Base-by-base conservation (phyloP, 2,888 invertebrate genomes). In the Eupithecia exiguata region DNA sequence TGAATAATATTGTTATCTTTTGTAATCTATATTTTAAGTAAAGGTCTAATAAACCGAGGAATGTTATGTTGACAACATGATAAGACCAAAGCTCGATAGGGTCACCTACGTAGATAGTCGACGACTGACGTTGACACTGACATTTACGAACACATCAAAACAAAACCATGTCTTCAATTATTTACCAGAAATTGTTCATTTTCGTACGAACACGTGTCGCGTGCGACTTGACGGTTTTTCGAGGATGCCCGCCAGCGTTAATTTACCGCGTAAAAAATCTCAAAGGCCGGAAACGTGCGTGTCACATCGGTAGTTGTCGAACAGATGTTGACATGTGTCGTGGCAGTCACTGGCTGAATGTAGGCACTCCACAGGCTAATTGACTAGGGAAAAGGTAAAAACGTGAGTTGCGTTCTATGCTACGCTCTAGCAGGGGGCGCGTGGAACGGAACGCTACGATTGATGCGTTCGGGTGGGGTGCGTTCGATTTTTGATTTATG, bases 301-400 rank as follows among this genome's bases (percentile, higher is more conserved):
- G 89, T 88, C 88, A 84, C 89, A 90, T 88, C 88, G 91, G 89
- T 88, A 89, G 88, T 89, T 85, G 88, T 89, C 87, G 90, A 93
- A 92, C 94, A 93, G 90, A 93, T 94, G 93, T 92, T 91, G 91
- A 93, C 93, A 93, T 92, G 89, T 92, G 93, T 91, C 90, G 88
- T 78, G 63, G 80, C 77, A 70, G 72, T 72, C 70, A 38, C 65
- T 77, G 83, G 83, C 81, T 83, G 84, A 84, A 86, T 86, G 84
- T 83, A 83, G 84, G 81, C 84, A 86, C 69, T 74, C 88, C 87
- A 85, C 86, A 81, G 86, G 88, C 89, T 92, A 92, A 93, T 93
- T 93, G 91, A 90, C 90, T 92, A 87, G 87, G 88, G 88, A 89
- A 91, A 86, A 89, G 87, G 79, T 79, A 79, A 78, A 91, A 89